Conservation (phyloP, 1,140 invertebrate genomes). For the Scaptomyza hsui region DNA sequence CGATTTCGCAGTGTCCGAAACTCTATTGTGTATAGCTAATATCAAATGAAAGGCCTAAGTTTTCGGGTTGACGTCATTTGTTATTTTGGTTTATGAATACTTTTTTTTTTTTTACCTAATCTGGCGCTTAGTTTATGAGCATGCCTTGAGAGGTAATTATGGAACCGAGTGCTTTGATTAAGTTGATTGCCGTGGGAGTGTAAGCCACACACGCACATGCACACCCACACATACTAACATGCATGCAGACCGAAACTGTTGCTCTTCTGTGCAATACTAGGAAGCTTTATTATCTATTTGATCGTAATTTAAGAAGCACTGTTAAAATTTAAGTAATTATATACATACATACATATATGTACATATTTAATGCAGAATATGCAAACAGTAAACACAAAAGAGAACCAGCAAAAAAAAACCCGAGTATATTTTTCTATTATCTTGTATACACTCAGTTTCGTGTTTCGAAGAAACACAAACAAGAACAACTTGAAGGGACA, state of each 20-base stretch:
- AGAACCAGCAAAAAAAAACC: too few species aligned
- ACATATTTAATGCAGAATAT: too few species aligned
- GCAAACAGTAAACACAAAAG: too few species aligned
- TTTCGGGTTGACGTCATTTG: conserved; percentile 70
- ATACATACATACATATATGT: too few species aligned
- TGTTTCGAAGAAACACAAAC: too few species aligned
- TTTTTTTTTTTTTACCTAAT: conserved; percentile 41
- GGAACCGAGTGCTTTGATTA: conserved; percentile 32
- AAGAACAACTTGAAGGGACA: too few species aligned
- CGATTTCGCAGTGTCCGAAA: conserved; percentile 26
- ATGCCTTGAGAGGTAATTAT: conserved; percentile 50
- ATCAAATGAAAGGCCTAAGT: conserved; percentile 50
- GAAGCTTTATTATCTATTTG: background rate
- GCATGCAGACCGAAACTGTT: conserved; percentile 7
- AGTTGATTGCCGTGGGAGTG: conserved; percentile 40
- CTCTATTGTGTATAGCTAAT: conserved; percentile 24
- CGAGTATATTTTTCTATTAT: too few species aligned
- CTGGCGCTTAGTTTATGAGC: conserved; percentile 51
- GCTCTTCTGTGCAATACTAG: background rate
- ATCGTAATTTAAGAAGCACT: too few species aligned
- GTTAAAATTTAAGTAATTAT: too few species aligned
- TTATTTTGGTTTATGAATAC: conserved; percentile 32
- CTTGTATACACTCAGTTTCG: too few species aligned
- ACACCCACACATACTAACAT: background rate
- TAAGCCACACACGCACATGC: background rate